Base-by-base conservation (phyloP, 2,888 invertebrate species). In the Microctonus aethiopoides region DNA sequence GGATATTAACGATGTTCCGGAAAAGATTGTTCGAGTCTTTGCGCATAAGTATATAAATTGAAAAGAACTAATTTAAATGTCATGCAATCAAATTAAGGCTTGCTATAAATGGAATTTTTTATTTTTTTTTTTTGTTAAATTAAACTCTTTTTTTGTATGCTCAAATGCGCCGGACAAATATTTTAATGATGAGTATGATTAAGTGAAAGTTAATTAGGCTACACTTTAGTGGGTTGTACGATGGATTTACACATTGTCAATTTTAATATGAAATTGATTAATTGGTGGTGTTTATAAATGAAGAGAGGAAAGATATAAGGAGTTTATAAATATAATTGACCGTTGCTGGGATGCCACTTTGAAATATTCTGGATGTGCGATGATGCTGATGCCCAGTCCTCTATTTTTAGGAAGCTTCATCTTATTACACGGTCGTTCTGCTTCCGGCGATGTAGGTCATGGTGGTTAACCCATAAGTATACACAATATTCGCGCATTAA, bases 131-230 rank as follows among this genome's bases (percentile, higher is more conserved):
- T 2, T 7, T 4, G 36, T 29, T 34, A 13, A 54, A n/a, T n/a
- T n/a, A n/a, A n/a, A n/a, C n/a, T n/a, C n/a, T n/a, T n/a, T n/a
- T n/a, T n/a, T n/a, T n/a, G n/a, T n/a, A n/a, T n/a, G 32, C 6
- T 16, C n/a, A 7, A 1, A 32, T 29, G 10, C n/a, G 32, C 34
- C 34, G 16, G 57, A 16, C n/a, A 26, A 54, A 24, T 57, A 46
- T 57, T 66, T 60, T 67, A 67, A 67, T 67, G 60, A 67, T 57
- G n/a, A 24, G 52, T 32, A 67, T 67, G 60, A 51, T 51, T n/a
- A 26, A 52, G 67, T 59, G 67, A 67, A 67, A 67, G 67, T 62
- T 62, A 57, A 57, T 57, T 57, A 16, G 57, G 34, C 32, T 34
- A 57, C 29, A 57, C 32, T 29, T 57, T 57, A 32, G 1, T 54